A percentile compares a stretch with the other conserved stretches of the same genome.
Conservation (phyloP, 1,140 invertebrate species). For the Atta texana region DNA sequence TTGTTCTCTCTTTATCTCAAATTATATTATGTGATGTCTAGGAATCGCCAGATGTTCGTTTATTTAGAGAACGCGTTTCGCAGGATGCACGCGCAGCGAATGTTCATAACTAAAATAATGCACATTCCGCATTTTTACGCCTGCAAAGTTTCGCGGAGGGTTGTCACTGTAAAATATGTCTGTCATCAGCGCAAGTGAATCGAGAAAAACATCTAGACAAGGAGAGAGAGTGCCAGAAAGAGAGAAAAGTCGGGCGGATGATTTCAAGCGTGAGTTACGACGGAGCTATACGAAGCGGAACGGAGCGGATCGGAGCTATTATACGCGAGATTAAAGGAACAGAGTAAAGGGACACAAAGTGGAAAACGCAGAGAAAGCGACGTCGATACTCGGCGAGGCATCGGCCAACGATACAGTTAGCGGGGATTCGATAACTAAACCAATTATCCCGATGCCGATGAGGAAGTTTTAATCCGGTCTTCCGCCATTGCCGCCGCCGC, state of each 20-base stretch:
- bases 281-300: background rate
- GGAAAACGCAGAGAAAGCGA: slow-evolving; percentile 70
- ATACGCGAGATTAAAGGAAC: slow-evolving; percentile 45
- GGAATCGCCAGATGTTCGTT: background rate
- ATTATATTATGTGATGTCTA: background rate
- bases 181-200: slow-evolving; percentile 9
- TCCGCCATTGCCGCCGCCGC: slow-evolving; percentile 36
- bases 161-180: slow-evolving; percentile 10
- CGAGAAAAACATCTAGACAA: background rate
- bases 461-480: slow-evolving; percentile 81
- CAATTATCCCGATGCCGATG: slow-evolving; percentile 79
- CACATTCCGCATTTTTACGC: slow-evolving; percentile 8
- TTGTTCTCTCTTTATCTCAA: background rate
- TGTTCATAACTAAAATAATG: background rate
- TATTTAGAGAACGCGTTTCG: background rate
- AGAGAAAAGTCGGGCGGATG: slow-evolving; percentile 13
- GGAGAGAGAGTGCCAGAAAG: background rate
- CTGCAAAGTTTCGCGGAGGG: background rate
- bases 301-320: slow-evolving; percentile 2
- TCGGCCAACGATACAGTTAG: too few relatives aligned
- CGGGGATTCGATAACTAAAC: slow-evolving; percentile 81
- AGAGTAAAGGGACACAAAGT: slow-evolving; percentile 60
- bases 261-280: slow-evolving; percentile 48
- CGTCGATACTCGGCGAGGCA: slow-evolving; percentile 64
- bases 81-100: background rate